phyloP scores from a whole-genome alignment of 2,797 vertebrate genomes.

The Lagothrix lagotricha region DNA sequence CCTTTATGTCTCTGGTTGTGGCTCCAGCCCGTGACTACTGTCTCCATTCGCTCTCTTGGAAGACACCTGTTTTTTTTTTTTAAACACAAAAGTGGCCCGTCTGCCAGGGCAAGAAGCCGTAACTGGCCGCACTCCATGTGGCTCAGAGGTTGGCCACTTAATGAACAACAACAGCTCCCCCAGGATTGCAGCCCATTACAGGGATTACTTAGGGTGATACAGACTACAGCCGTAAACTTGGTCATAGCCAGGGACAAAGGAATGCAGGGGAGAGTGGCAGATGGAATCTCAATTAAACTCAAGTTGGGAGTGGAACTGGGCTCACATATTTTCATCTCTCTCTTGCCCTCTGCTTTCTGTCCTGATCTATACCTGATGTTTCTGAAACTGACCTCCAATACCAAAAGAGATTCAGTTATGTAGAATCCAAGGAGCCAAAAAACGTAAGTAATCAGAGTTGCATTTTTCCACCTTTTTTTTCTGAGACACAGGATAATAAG shows the following conservation, averaged over 20 bases:
- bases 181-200: neutral
- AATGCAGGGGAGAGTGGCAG: conserved; percentile 13
- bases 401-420: conserved; percentile 1
- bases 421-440: neutral
- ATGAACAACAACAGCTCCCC: conserved; percentile 28
- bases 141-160: conserved; percentile 37
- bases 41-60: neutral
- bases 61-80: neutral
- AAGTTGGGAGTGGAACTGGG: neutral
- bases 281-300: conserved; percentile 22
- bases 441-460: neutral
- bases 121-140: neutral
- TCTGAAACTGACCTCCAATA: neutral
- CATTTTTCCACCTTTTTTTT: neutral
- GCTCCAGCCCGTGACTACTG: neutral
- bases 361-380: neutral
- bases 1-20: neutral
- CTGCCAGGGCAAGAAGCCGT: neutral
- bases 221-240: neutral
- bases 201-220: neutral
- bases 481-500: neutral
- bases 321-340: neutral
- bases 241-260: conserved; percentile 20
- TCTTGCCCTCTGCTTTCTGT: neutral
- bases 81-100: neutral